Base-by-base conservation (phyloP, 2,797 vertebrate genomes). In the Zalophus californianus region DNA sequence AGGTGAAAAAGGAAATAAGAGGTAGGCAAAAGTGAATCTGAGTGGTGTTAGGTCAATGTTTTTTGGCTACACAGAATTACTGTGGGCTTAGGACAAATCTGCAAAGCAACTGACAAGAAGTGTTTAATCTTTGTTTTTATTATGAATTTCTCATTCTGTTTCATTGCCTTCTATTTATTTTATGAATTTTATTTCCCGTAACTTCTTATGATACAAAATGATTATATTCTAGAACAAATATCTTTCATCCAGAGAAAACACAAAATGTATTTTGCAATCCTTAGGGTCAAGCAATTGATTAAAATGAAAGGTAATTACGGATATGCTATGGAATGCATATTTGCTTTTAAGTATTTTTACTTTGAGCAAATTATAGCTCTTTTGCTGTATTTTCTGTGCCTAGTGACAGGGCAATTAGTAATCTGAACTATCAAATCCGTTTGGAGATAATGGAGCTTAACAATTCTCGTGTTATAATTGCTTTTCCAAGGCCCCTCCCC, bases 381-480 rank as follows among this genome's bases (percentile, higher is more conserved):
- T 95, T 85, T 73, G 38, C 92, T 94, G 1, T 87, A 92, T 90
- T 96, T 93, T 95, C 58, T 54, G 62, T 58, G 48, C 38, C 64
- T 66, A 62, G 18, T 92, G 95, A 91, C 95, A 95, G 89, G 84
- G 82, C 77, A 93, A 88, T 96, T 98, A 98, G 97, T 78, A 0
- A 96, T 95, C 35, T 23, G 72, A 92, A 93, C 50, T 90, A 98
- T 97, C 90, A 98, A 97, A 96, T 92, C 44, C 1, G 0, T 79
- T 86, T 94, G 90, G 82, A 97, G 96, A 98, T 90, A 97, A 79
- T 84, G 64, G 98, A 86, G 91, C 38, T 97, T 93, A 92, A 91
- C 86, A 90, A 20, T 96, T 96, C 93, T 97, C 96, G 75, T 78
- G 94, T 84, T 92, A 91, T 97, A 93, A 94, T 95, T 97, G 96